Percentiles rank a stretch among this genome's conserved stretches.
Evolutionary conservation across 1,140 invertebrate genomes (phyloP).

Genomic region (Sycobia sp.): DNA sequence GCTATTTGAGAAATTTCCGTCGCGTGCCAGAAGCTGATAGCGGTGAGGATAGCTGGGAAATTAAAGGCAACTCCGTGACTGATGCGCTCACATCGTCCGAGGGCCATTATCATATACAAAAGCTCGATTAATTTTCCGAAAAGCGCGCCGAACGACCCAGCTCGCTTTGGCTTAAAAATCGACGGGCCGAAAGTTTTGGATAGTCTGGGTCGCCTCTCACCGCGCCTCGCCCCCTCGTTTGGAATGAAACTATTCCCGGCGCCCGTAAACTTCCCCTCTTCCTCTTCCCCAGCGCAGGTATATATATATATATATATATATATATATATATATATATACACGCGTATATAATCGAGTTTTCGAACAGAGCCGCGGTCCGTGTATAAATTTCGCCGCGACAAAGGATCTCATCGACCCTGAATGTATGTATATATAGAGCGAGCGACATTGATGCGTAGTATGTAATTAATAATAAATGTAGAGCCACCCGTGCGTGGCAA

Average conservation of each 20-base stretch:
- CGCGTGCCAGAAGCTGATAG: too few species aligned
- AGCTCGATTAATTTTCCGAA: constrained; percentile 24
- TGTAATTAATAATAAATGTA: too few species aligned
- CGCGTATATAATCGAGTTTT: constrained; percentile 26
- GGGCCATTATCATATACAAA: constrained; percentile 18
- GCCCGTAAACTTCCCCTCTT: background rate
- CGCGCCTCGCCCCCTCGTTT: background rate
- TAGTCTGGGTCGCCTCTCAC: background rate
- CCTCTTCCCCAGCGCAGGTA: too few species aligned
- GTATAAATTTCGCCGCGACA: constrained; percentile 26
- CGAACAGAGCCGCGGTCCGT: constrained; percentile 16
- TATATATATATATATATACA: too few species aligned
- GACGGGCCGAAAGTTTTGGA: background rate
- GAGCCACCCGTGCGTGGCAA: too few species aligned
- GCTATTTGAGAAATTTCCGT: too few species aligned
- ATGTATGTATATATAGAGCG: too few species aligned
- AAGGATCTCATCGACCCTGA: background rate
- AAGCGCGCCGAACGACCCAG: background rate
- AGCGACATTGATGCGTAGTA: background rate
- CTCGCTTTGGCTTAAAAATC: constrained; percentile 19
- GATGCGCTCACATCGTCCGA: background rate
- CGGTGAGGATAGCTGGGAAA: too few species aligned
- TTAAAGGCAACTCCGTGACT: too few species aligned
- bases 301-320: background rate
- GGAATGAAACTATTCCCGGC: constrained; percentile 24